These are phyloP conservation scores for Trochalopteron elliotii DNA, from an alignment of 2,113 vertebrate species.

Conservation along the genomic window DNA sequence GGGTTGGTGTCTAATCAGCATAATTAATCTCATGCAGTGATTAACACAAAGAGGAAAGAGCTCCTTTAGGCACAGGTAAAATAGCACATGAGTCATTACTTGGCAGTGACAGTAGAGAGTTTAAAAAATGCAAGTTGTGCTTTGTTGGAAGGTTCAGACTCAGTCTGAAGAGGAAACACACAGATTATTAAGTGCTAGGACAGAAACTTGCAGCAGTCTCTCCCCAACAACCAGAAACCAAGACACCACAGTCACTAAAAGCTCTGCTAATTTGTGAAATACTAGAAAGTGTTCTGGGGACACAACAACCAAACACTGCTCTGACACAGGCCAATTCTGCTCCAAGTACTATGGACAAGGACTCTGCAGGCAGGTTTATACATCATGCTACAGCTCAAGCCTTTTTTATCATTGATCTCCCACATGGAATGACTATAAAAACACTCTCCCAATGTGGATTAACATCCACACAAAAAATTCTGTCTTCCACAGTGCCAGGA, in stretches of 20 bases:
- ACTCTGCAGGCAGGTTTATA: neutral
- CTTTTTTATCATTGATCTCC: neutral
- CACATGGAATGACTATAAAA: neutral
- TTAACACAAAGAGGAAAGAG: neutral
- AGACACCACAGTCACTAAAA: neutral
- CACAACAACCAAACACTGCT: neutral
- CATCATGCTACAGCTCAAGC: neutral
- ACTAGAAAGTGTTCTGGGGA: neutral
- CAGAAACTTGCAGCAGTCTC: neutral
- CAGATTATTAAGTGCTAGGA: neutral
- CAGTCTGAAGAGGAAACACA: neutral
- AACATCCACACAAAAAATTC: neutral
- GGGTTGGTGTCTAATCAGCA: neutral
- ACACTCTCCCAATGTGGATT: neutral
- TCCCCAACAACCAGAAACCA: neutral
- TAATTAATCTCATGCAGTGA: slow-evolving; percentile 15
- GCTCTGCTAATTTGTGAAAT: neutral
- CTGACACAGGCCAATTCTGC: rapidly evolving
- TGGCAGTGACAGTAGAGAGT: neutral
- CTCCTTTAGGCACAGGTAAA: slow-evolving; percentile 38
- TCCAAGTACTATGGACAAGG: neutral
- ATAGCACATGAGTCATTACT: neutral
- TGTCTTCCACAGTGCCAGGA: neutral
- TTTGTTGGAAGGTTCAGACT: neutral
- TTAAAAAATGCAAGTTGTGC: neutral